Conservation (phyloP, 2,888 invertebrate species). For the Aphrophora alni region DNA sequence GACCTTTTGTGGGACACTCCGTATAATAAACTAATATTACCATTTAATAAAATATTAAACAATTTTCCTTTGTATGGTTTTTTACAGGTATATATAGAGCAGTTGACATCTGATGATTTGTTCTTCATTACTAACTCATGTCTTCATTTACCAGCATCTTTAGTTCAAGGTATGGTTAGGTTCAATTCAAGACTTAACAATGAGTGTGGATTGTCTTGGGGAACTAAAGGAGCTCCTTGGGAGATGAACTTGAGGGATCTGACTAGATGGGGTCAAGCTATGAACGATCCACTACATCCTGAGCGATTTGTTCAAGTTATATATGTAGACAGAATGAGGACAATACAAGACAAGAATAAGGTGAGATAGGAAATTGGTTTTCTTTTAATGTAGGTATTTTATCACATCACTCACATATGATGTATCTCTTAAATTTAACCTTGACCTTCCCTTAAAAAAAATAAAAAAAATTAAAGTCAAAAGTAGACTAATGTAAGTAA, state of each 20-base stretch:
- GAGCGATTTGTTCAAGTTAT: conserved; percentile 76
- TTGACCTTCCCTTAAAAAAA: too few species aligned
- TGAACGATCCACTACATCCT: conserved; percentile 56
- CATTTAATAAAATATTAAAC: too few species aligned
- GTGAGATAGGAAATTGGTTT: conserved; percentile 57
- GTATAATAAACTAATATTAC: too few species aligned
- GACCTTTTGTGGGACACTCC: too few species aligned
- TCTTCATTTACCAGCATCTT: conserved; percentile 64
- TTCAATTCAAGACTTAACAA: conserved; percentile 75
- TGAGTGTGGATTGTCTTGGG: conserved; percentile 68
- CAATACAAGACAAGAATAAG: conserved; percentile 73
- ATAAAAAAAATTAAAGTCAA: too few species aligned
- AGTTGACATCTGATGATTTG: conserved; percentile 68
- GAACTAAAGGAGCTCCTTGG: conserved; percentile 87
- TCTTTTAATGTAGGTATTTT: conserved; percentile 12
- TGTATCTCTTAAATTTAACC: too few species aligned
- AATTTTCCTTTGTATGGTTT: too few species aligned
- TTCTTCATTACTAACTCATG: conserved; percentile 71
- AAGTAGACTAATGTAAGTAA: too few species aligned
- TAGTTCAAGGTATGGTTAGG: conserved; percentile 74
- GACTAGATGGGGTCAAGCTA: conserved; percentile 88
- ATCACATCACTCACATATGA: too few species aligned
- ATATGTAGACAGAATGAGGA: conserved; percentile 88
- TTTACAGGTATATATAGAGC: conserved; percentile 65
- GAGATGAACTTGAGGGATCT: conserved; percentile 97